Conservation (phyloP, 1,140 invertebrate species). For the Aricia agestis region DNA sequence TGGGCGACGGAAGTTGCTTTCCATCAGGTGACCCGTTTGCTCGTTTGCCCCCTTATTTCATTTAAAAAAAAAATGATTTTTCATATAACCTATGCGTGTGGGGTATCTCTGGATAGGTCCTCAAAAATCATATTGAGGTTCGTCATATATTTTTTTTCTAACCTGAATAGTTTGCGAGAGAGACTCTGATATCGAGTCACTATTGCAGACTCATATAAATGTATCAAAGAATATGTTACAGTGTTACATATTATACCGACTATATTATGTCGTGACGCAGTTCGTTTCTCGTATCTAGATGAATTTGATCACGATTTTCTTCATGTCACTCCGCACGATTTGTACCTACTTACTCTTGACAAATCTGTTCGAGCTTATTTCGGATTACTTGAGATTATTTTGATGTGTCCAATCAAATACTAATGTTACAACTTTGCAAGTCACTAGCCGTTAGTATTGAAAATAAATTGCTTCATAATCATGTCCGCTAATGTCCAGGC, state of each 20-base stretch:
- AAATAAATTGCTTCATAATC: neutral
- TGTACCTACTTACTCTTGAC: constrained; percentile 29
- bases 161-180: too few relatives aligned
- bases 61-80: too few relatives aligned
- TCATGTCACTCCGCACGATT: constrained; percentile 17
- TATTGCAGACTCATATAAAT: too few relatives aligned
- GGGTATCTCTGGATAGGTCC: too few relatives aligned
- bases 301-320: constrained; percentile 45
- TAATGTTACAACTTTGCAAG: neutral
- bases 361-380: constrained; percentile 23
- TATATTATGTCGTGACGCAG: constrained; percentile 1
- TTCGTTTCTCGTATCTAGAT: constrained; percentile 39
- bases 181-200: too few relatives aligned
- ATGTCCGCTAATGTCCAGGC: neutral
- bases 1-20: too few relatives aligned
- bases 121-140: too few relatives aligned
- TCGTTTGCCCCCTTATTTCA: too few relatives aligned
- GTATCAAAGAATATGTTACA: neutral
- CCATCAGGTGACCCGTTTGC: too few relatives aligned
- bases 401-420: neutral
- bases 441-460: neutral
- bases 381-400: neutral
- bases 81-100: too few relatives aligned
- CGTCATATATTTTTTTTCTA: too few relatives aligned
- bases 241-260: neutral